Evolutionary conservation across 2,113 vertebrate genomes (phyloP).

Genomic region (Asarcornis scutulata): DNA sequence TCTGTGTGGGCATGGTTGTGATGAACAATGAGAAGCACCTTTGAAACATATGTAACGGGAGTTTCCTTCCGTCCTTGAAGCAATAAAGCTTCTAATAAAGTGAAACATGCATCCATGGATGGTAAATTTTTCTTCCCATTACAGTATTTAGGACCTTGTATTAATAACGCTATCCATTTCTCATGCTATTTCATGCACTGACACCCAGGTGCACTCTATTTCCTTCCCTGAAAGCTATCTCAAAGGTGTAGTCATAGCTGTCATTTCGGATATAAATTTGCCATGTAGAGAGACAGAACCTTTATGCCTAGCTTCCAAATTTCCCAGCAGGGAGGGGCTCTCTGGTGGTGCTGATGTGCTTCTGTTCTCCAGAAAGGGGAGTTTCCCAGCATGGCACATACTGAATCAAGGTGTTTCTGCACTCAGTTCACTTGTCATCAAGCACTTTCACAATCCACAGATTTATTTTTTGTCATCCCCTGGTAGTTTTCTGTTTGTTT

Average conservation of each 20-base stretch:
- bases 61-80: not conserved
- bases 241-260: conserved; percentile 58
- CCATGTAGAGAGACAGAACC: conserved; percentile 16
- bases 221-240: conserved; percentile 55
- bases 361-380: not conserved
- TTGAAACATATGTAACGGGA: not conserved
- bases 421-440: conserved; percentile 26
- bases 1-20: not conserved
- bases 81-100: conserved; percentile 36
- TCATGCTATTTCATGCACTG: conserved; percentile 40
- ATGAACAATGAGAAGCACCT: not conserved
- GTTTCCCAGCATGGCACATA: not conserved
- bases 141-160: conserved; percentile 52
- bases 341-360: not conserved
- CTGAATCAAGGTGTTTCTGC: conserved; percentile 11
- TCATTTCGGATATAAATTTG: conserved; percentile 44
- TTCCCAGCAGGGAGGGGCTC: conserved; percentile 39
- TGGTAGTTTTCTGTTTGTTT: not conserved
- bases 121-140: conserved; percentile 46
- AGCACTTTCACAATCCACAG: conserved; percentile 5
- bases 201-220: conserved; percentile 59
- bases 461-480: not conserved
- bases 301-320: not conserved
- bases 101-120: conserved; percentile 7
- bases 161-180: conserved; percentile 42